phyloP scores from a whole-genome alignment of 2,113 vertebrate genomes.

The Carettochelys insculpta region DNA sequence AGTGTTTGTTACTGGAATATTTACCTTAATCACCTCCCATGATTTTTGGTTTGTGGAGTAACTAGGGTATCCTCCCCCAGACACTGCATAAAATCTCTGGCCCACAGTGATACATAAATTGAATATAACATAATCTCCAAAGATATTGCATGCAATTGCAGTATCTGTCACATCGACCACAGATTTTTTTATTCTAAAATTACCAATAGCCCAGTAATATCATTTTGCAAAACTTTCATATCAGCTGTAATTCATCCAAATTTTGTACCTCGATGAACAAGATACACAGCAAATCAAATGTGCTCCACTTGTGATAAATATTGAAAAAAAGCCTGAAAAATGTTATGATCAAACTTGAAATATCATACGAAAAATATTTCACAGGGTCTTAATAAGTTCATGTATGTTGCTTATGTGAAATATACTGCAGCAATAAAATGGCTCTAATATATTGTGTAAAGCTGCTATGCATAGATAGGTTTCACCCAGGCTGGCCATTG shows the following conservation, averaged over 20 bases:
- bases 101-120: background rate
- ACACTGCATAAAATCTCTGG: background rate
- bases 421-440: background rate
- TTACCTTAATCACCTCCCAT: background rate
- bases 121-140: background rate
- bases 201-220: background rate
- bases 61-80: background rate
- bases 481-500: background rate
- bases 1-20: background rate
- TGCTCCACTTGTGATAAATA: background rate
- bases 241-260: background rate
- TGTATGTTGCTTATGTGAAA: background rate
- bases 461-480: rapidly evolving
- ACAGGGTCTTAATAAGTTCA: background rate
- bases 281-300: background rate
- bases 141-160: background rate
- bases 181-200: background rate
- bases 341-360: background rate
- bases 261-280: background rate
- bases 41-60: background rate
- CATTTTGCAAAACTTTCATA: background rate
- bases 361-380: background rate
- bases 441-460: rapidly evolving
- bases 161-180: background rate
- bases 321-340: background rate